These are phyloP conservation scores for Melipona beecheii DNA, from an alignment of 2,888 invertebrate genomes.

Conservation along the genomic window DNA sequence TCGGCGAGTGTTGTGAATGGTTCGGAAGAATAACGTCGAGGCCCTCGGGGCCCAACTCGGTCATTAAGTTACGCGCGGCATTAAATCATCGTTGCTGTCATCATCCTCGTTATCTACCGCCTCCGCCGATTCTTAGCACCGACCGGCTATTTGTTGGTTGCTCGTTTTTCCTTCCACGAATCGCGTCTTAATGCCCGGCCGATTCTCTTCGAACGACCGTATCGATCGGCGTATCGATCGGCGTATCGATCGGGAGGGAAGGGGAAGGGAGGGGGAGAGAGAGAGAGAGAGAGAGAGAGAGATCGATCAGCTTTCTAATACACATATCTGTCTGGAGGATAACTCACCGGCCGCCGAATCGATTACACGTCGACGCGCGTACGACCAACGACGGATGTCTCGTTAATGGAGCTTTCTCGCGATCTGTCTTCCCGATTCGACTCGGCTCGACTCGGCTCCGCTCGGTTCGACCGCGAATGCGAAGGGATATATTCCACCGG, in stretches of 20 bases:
- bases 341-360: not conserved
- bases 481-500: not conserved
- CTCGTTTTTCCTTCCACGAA: constrained; percentile 10
- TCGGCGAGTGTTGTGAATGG: constrained; percentile 77
- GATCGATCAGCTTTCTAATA: constrained; percentile 12
- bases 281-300: not conserved
- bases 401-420: constrained; percentile 25
- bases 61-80: constrained; percentile 79
- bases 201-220: not conserved
- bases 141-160: constrained; percentile 68
- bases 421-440: constrained; percentile 4
- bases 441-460: not conserved
- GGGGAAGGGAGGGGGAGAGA: not conserved
- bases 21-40: constrained; percentile 79
- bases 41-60: constrained; percentile 71
- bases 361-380: constrained; percentile 12
- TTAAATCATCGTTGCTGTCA: constrained; percentile 84
- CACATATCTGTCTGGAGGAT: constrained; percentile 12
- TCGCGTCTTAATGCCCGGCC: not conserved
- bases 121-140: constrained; percentile 73
- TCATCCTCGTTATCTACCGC: constrained; percentile 83
- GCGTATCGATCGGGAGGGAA: too few relatives aligned
- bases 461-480: not conserved
- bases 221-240: constrained; percentile 11
- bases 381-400: not conserved